These are phyloP conservation scores for Molossus alvarezi DNA, from an alignment of 2,797 vertebrate genomes.

Conservation along the genomic window DNA sequence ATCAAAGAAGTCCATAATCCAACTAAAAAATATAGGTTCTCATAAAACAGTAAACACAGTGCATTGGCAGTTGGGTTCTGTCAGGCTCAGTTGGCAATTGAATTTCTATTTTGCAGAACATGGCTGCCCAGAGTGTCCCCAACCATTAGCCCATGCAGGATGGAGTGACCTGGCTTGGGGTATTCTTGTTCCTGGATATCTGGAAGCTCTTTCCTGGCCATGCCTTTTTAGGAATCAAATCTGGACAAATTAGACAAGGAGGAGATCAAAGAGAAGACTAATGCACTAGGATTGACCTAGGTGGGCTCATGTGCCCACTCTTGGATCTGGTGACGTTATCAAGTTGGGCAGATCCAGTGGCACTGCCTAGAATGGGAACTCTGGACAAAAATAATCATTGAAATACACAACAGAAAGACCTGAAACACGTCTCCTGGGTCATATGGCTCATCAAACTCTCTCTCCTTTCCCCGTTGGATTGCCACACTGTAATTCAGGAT, in stretches of 20 bases:
- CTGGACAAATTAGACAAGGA: neutral
- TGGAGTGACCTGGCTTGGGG: fast-evolving
- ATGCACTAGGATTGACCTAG: fast-evolving
- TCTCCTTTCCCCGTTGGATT: fast-evolving
- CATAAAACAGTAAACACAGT: neutral
- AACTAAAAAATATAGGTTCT: neutral
- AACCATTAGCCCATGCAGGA: too few relatives aligned
- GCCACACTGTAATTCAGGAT: fast-evolving
- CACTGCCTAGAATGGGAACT: neutral
- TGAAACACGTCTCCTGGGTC: fast-evolving
- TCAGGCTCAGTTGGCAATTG: neutral
- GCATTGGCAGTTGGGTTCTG: neutral
- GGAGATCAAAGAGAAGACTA: fast-evolving
- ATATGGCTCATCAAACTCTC: neutral
- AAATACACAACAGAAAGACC: neutral
- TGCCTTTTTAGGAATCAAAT: neutral
- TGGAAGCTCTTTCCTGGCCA: fast-evolving
- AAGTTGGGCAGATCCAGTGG: too few relatives aligned
- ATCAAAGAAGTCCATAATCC: neutral
- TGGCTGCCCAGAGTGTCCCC: too few relatives aligned
- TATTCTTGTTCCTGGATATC: fast-evolving
- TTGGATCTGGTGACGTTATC: fast-evolving
- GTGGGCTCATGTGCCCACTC: neutral
- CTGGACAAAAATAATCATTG: neutral
- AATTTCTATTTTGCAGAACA: fast-evolving